These are phyloP conservation scores for Eulimnadia texana DNA, from an alignment of 1,140 invertebrate genomes.

Conservation along the genomic window DNA sequence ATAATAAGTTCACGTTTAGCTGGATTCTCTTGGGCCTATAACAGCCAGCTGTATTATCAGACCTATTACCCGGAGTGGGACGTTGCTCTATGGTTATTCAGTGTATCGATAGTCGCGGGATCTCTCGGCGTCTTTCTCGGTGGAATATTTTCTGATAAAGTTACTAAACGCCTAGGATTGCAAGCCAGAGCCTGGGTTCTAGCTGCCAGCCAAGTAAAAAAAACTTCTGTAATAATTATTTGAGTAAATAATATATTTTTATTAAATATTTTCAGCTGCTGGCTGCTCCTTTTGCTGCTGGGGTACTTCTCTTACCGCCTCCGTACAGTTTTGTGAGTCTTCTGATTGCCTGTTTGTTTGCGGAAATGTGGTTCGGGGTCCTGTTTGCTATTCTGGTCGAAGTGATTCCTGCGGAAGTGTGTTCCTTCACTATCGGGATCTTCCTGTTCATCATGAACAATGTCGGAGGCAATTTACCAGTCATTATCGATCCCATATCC, in stretches of 20 bases:
- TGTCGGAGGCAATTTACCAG: constrained; percentile 72
- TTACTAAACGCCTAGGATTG: constrained; percentile 74
- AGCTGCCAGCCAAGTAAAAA: constrained; percentile 48
- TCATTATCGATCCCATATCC: constrained; percentile 67
- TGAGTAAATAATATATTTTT: constrained; percentile 2
- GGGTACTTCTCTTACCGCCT: constrained; percentile 67
- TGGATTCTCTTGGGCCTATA: constrained; percentile 78
- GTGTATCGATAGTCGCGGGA: constrained; percentile 70
- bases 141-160: constrained; percentile 73
- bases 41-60: constrained; percentile 73
- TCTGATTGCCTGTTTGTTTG: constrained; percentile 69
- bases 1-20: constrained; percentile 36
- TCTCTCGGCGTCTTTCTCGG: constrained; percentile 74
- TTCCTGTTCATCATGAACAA: constrained; percentile 86
- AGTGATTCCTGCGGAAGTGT: constrained; percentile 60
- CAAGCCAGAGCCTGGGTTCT: constrained; percentile 67
- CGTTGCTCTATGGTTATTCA: constrained; percentile 73
- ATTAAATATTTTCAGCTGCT: constrained; percentile 45
- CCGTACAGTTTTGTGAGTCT: constrained; percentile 71
- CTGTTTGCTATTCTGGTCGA: constrained; percentile 76
- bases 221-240: constrained; percentile 7
- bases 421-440: constrained; percentile 67
- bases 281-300: constrained; percentile 74
- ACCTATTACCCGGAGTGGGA: constrained; percentile 73
- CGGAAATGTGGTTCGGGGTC: constrained; percentile 87